Evolutionary conservation across 2,113 vertebrate species (phyloP), one percentile per base, ranked within the genome.

Genomic region (Oncorhynchus gorbuscha): DNA sequence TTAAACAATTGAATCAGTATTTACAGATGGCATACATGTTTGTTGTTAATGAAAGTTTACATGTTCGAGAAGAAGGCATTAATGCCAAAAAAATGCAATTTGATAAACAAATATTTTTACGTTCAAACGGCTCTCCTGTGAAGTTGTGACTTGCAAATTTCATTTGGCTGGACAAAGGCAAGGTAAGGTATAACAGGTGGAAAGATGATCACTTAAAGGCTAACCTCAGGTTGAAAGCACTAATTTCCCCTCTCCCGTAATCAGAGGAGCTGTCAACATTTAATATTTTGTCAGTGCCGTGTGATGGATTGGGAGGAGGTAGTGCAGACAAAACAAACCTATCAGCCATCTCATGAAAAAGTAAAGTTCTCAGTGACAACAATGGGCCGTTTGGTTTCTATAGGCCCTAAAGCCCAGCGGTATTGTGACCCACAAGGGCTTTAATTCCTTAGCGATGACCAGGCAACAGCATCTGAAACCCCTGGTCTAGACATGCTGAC

Each of bases 251-350:
- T 81, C 72, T 84, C 82, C 71, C 76, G 81, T 83, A 85, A 90
- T 89, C 82, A 84, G 69, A 78, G 70, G 75, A 83, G 85, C 84
- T 83, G 88, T 87, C 83, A 85, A 79, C 86, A 84, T 26, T 61
- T 24, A 74, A 12, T 75, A 72, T 66, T 80, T 77, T 24, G 32
- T 20, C 71, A 55, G 30, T 70, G 11, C 49, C 32, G 32, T 58
- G 61, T 72, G 75, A 80, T 74, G 73, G 79, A 76, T 80, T 77
- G 71, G 72, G 22, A 75, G 64, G 32, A 80, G 75, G 71, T 68
- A 35, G 76, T 32, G 77, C 65, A 67, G 28, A 28, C 28, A 28
- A 26, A 26, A 26, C 26, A 26, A 26, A 26, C 26, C 51, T 81
- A 68, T 88, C 81, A 80, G 77, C 68, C 73, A 51, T 79, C 75